These are phyloP conservation scores for Gonatopus flavifemur DNA, from an alignment of 1,140 invertebrate species.

Conservation along the genomic window DNA sequence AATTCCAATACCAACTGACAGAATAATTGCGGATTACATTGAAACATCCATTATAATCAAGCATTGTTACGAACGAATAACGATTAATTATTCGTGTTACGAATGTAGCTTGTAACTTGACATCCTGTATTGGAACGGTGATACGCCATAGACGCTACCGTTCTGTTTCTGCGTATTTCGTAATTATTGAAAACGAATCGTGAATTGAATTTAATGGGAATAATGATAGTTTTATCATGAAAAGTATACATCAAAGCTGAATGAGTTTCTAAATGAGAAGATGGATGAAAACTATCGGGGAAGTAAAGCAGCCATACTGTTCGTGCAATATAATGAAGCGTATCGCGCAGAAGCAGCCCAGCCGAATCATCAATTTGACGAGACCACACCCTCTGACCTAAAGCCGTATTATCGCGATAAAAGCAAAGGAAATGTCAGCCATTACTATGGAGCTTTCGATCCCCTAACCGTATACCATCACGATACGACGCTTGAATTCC, in stretches of 20 bases:
- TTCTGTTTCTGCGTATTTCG: conserved; percentile 14
- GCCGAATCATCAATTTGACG: conserved; percentile 53
- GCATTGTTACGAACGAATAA: no score
- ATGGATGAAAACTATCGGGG: conserved; percentile 14
- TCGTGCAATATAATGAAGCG: conserved; percentile 40
- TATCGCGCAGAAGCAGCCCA: conserved; percentile 49
- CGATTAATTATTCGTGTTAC: no score
- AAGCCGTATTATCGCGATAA: conserved; percentile 44
- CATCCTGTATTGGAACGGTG: no score
- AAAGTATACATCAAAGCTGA: conserved; percentile 13
- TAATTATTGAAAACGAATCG: conserved; percentile 22
- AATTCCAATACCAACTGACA: no score
- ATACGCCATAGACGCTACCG: no score
- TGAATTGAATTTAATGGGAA: conserved; percentile 6
- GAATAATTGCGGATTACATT: no score
- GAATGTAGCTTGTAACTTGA: no score
- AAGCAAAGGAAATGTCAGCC: conserved; percentile 40
- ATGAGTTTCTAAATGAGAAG: conserved; percentile 11
- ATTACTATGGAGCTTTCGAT: not conserved
- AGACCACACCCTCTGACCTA: conserved; percentile 57
- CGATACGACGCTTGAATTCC: no score
- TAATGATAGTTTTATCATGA: conserved; percentile 16
- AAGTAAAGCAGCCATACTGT: conserved; percentile 44
- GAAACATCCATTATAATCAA: no score
- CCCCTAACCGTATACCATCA: no score